phyloP scores from a whole-genome alignment of 2,888 invertebrate genomes.

The Hemistola chrysoprasaria region DNA sequence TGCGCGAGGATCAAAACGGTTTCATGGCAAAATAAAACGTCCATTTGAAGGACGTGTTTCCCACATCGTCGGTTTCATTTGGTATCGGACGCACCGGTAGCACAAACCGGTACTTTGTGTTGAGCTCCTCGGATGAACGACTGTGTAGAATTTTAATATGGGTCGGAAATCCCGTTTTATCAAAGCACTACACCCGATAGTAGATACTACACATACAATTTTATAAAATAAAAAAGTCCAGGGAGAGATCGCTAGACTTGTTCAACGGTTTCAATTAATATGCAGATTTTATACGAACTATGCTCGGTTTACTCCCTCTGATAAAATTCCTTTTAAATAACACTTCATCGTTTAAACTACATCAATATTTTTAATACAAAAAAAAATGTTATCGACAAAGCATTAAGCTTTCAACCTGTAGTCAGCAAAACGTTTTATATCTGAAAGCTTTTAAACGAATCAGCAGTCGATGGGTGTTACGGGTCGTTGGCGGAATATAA shows the following conservation, averaged over 20 bases:
- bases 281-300: too few species aligned
- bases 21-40: conserved; percentile 46
- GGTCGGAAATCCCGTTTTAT: neutral
- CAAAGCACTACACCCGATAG: too few species aligned
- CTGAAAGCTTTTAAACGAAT: conserved; percentile 48
- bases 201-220: too few species aligned
- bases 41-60: conserved; percentile 35
- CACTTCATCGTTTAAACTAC: too few species aligned
- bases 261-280: neutral
- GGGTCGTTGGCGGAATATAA: conserved; percentile 35
- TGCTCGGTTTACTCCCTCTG: too few species aligned
- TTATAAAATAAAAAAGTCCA: neutral
- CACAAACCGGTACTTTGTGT: conserved; percentile 21
- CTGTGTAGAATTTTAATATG: conserved; percentile 2
- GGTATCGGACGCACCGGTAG: conserved; percentile 5
- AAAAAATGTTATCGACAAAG: conserved; percentile 20
- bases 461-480: conserved; percentile 40
- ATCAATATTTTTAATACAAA: too few species aligned
- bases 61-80: conserved; percentile 22
- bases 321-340: neutral
- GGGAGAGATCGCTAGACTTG: too few species aligned
- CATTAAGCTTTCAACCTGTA: conserved; percentile 23
- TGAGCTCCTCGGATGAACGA: conserved; percentile 1
- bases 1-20: conserved; percentile 51
- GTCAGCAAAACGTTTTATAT: conserved; percentile 34